Conservation (phyloP, 2,113 vertebrate species). For the Phyllostomus discolor region DNA sequence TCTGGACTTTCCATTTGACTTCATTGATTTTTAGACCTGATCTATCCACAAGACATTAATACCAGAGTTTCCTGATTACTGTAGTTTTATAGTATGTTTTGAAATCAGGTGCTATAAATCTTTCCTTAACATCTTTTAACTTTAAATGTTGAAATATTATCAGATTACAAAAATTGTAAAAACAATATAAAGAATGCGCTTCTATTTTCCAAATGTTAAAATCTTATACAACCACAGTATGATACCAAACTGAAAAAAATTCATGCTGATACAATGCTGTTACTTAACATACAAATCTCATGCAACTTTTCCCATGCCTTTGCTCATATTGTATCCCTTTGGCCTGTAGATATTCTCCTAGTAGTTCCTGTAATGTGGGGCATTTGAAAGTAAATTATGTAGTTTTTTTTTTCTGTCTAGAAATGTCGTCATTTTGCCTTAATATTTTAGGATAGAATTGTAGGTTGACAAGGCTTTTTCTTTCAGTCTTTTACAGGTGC, state of each 20-base stretch:
- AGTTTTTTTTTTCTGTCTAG: neutral
- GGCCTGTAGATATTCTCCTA: neutral
- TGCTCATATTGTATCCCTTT: neutral
- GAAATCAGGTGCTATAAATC: neutral
- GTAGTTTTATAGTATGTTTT: neutral
- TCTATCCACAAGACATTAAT: neutral
- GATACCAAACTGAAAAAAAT: neutral
- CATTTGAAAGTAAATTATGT: neutral
- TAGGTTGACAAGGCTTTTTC: neutral
- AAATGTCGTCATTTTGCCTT: constrained; percentile 23
- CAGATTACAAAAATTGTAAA: neutral
- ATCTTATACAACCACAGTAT: neutral
- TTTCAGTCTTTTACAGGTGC: neutral
- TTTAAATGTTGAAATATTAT: neutral
- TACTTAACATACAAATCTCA: neutral
- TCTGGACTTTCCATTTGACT: neutral
- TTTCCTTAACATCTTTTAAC: neutral
- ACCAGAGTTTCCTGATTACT: neutral
- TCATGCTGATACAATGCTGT: neutral
- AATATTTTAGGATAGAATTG: neutral
- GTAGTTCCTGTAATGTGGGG: neutral
- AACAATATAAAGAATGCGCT: neutral
- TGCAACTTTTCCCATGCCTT: neutral
- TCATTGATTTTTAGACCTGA: neutral
- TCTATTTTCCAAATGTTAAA: neutral